These are phyloP conservation scores for Eunapius fragilis DNA, from an alignment of 37 sponge, comb jelly and placozoan species.

Conservation along the genomic window DNA sequence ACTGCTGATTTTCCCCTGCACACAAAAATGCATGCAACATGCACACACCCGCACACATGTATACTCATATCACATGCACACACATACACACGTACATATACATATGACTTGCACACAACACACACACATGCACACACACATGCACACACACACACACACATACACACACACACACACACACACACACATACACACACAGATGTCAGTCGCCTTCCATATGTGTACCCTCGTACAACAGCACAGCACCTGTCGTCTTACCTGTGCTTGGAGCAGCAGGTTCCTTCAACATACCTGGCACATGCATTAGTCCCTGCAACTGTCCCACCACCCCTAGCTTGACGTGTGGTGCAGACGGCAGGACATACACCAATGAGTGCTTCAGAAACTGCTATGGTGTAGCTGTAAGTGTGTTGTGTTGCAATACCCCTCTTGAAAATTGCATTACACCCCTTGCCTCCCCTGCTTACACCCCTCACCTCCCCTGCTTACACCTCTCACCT, in stretches of 20 bases:
- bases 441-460: too few relatives aligned
- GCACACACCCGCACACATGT: not conserved
- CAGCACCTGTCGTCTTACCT: slow-evolving; percentile 1
- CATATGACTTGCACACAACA: too few relatives aligned
- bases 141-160: too few relatives aligned
- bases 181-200: not conserved
- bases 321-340: not conserved
- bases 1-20: not conserved
- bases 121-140: too few relatives aligned
- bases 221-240: slow-evolving; percentile 29
- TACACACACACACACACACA: too few relatives aligned
- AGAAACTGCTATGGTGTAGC: slow-evolving; percentile 29
- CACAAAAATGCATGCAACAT: not conserved
- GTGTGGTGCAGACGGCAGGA: slow-evolving; percentile 49
- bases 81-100: too few relatives aligned
- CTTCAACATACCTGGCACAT: slow-evolving; percentile 15
- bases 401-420: slow-evolving; percentile 1
- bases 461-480: too few relatives aligned
- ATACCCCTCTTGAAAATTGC: too few relatives aligned
- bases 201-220: slow-evolving; percentile 23
- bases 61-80: not conserved
- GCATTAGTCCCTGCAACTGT: slow-evolving; percentile 28
- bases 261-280: not conserved
- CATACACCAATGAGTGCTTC: slow-evolving; percentile 44
- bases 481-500: too few relatives aligned